Evolutionary conservation across 1,140 invertebrate genomes (phyloP).

Genomic region (Heliothis virescens): DNA sequence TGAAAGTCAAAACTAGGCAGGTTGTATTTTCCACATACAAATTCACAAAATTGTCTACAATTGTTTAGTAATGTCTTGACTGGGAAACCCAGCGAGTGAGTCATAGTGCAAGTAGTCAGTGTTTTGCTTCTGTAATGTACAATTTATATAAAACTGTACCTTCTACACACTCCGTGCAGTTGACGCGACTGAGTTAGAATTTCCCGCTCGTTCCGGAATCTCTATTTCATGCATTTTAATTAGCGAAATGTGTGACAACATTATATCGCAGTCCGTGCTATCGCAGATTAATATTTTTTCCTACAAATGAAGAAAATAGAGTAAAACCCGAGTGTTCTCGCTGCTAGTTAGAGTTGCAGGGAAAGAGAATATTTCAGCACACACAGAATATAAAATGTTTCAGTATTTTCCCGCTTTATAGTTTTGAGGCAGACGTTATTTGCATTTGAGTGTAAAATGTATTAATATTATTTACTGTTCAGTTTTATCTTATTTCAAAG

Average conservation of each 20-base stretch:
- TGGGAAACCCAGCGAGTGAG: no score
- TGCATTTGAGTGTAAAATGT: not conserved
- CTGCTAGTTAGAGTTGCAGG: not conserved
- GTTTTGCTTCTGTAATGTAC: no score
- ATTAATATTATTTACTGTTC: not conserved
- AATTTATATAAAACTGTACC: not conserved
- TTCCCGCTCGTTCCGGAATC: not conserved
- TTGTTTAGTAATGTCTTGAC: no score
- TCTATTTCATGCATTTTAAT: slow-evolving; percentile 9
- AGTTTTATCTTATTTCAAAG: no score
- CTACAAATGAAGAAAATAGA: slow-evolving; percentile 3
- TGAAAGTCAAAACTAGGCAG: no score
- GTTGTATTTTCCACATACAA: no score
- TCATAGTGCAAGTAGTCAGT: no score
- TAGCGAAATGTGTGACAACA: slow-evolving; percentile 16
- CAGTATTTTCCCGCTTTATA: slow-evolving; percentile 6
- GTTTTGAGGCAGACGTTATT: not conserved
- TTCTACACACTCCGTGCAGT: not conserved
- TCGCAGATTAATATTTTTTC: slow-evolving; percentile 27
- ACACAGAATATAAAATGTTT: slow-evolving; percentile 5
- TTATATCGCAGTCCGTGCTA: not conserved
- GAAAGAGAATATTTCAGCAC: not conserved
- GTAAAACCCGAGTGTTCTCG: not conserved
- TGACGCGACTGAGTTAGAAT: not conserved
- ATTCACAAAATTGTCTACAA: no score